Evolutionary conservation across 2,797 vertebrate species (phyloP).

Genomic region (Eospalax fontanierii): DNA sequence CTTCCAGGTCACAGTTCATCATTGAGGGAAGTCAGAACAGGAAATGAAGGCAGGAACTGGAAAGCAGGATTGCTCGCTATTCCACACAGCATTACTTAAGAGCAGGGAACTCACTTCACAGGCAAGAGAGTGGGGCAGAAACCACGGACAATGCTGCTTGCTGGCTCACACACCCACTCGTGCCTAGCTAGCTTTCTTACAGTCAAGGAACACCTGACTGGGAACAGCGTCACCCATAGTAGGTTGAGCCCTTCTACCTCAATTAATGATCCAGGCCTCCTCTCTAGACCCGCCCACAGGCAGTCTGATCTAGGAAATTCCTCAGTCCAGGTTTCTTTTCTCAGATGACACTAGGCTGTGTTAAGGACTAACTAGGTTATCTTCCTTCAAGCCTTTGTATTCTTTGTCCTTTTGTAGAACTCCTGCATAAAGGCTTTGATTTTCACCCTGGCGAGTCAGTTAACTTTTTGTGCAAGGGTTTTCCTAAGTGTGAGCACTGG

Average conservation of each 20-base stretch:
- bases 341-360: neutral
- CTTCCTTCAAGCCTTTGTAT: neutral
- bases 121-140: neutral
- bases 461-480: neutral
- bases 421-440: neutral
- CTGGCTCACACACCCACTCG: neutral
- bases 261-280: no score
- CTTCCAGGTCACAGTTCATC: neutral
- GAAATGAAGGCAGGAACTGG: neutral
- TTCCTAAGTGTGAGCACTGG: neutral
- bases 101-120: neutral
- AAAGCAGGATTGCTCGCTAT: neutral
- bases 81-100: neutral
- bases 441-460: neutral
- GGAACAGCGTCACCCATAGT: neutral
- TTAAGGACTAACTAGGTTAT: neutral
- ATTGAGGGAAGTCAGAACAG: neutral
- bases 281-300: neutral
- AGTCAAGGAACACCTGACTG: neutral
- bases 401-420: neutral
- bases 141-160: neutral
- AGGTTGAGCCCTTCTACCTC: neutral
- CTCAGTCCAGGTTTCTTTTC: neutral
- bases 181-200: neutral
- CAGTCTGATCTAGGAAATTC: neutral